phyloP scores from a whole-genome alignment of 2,113 vertebrate genomes.

The Lampris megalopsis region DNA sequence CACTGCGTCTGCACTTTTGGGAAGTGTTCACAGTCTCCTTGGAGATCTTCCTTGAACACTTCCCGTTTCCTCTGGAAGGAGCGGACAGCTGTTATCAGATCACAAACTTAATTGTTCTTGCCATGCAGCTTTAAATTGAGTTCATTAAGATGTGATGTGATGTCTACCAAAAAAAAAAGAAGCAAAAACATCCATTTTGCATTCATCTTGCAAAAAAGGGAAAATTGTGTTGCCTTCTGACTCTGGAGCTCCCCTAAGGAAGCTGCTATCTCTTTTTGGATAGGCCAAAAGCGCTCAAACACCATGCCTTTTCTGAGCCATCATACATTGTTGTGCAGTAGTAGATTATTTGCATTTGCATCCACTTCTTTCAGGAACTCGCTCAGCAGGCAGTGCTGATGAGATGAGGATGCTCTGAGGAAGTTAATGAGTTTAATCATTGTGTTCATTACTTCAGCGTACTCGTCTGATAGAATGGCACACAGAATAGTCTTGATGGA shows the following conservation, averaged over 20 bases:
- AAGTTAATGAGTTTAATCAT: background rate
- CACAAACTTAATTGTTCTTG: conserved; percentile 15
- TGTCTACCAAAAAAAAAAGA: conserved; percentile 17
- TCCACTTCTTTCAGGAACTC: background rate
- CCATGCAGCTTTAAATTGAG: conserved; percentile 6
- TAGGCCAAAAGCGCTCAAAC: background rate
- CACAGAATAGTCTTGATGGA: background rate
- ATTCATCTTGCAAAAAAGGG: conserved; percentile 1
- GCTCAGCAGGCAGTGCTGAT: background rate
- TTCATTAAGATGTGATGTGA: background rate
- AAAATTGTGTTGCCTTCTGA: conserved; percentile 14
- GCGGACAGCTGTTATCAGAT: conserved; percentile 4
- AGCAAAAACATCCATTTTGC: background rate
- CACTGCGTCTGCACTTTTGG: conserved; percentile 10
- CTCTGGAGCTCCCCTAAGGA: background rate
- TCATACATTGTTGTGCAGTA: background rate
- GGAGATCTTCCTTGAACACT: conserved; percentile 1
- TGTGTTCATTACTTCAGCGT: background rate
- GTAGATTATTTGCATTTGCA: background rate
- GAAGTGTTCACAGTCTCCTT: background rate
- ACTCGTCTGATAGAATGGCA: background rate
- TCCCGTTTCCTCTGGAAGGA: background rate
- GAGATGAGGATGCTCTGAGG: background rate
- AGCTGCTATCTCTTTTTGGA: too few relatives aligned
- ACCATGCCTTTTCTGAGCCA: conserved; percentile 12